These are phyloP conservation scores for Carposina sasakii DNA, from an alignment of 1,140 invertebrate species.

Conservation along the genomic window DNA sequence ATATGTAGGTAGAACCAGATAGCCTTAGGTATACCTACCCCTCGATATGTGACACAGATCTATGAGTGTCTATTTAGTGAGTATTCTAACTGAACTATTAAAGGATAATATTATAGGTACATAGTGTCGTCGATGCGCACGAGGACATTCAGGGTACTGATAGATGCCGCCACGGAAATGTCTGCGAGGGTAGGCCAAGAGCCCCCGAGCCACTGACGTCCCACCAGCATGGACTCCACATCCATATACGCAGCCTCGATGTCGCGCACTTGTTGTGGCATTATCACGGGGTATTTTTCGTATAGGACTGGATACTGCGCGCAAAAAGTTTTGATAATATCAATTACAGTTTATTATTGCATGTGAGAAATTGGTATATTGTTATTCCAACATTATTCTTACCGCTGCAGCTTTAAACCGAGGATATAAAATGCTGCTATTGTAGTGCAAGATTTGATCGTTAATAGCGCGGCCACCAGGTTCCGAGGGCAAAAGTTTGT, in stretches of 20 bases:
- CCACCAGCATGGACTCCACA: constrained; percentile 49
- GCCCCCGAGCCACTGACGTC: constrained; percentile 52
- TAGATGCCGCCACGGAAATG: constrained; percentile 37
- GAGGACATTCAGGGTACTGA: constrained; percentile 40
- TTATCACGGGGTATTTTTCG: constrained; percentile 34
- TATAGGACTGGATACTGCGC: constrained; percentile 41
- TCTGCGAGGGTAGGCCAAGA: constrained; percentile 42
- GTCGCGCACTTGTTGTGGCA: constrained; percentile 35
- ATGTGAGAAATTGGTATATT: no score
- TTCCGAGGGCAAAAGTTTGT: constrained; percentile 74
- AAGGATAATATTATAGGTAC: constrained; percentile 16
- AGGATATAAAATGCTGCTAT: constrained; percentile 69
- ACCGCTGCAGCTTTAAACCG: constrained; percentile 37
- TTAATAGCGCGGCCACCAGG: constrained; percentile 70
- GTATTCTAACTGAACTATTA: no score
- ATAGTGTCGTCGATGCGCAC: constrained; percentile 36
- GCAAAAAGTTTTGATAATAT: no score
- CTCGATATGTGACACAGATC: no score
- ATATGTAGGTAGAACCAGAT: no score
- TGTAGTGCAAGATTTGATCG: constrained; percentile 74
- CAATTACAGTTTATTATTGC: no score
- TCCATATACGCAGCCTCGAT: constrained; percentile 49
- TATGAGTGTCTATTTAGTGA: no score
- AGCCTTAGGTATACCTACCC: no score
- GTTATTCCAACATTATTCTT: no score